phyloP scores from a whole-genome alignment of 2,797 vertebrate species.

The Knipowitschia caucasica region DNA sequence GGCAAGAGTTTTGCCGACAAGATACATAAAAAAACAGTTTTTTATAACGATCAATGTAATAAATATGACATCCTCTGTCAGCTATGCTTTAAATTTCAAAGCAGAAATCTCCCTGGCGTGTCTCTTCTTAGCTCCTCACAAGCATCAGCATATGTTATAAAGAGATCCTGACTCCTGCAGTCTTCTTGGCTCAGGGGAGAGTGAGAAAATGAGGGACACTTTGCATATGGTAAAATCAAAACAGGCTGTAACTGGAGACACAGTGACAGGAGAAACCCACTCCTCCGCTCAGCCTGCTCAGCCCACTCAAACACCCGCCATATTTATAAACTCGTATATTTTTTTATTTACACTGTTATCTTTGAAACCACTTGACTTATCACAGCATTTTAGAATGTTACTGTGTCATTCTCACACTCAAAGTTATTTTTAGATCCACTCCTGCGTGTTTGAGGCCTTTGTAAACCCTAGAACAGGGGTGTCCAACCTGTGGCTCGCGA shows the following conservation, averaged over 20 bases:
- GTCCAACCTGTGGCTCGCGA: too few relatives aligned
- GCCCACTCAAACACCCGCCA: slow-evolving; percentile 17
- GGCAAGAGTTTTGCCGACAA: too few relatives aligned
- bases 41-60: background rate
- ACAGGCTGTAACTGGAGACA: slow-evolving; percentile 52
- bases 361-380: too few relatives aligned
- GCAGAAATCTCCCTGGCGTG: slow-evolving; percentile 22
- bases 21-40: background rate
- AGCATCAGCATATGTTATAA: slow-evolving; percentile 42
- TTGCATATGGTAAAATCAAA: slow-evolving; percentile 58
- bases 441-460: too few relatives aligned
- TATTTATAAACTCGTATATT: too few relatives aligned
- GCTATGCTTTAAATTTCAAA: slow-evolving; percentile 18
- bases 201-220: slow-evolving; percentile 41
- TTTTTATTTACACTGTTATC: too few relatives aligned
- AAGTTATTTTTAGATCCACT: too few relatives aligned
- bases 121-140: slow-evolving; percentile 52
- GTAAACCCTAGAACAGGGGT: too few relatives aligned
- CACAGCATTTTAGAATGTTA: too few relatives aligned
- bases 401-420: too few relatives aligned
- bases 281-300: slow-evolving; percentile 22
- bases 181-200: slow-evolving; percentile 36
- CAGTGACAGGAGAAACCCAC: slow-evolving; percentile 32
- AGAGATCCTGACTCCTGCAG: slow-evolving; percentile 31
- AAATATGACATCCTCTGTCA: background rate